These are phyloP conservation scores for Camelus bactrianus DNA, from an alignment of 2,113 vertebrate species.

Conservation along the genomic window DNA sequence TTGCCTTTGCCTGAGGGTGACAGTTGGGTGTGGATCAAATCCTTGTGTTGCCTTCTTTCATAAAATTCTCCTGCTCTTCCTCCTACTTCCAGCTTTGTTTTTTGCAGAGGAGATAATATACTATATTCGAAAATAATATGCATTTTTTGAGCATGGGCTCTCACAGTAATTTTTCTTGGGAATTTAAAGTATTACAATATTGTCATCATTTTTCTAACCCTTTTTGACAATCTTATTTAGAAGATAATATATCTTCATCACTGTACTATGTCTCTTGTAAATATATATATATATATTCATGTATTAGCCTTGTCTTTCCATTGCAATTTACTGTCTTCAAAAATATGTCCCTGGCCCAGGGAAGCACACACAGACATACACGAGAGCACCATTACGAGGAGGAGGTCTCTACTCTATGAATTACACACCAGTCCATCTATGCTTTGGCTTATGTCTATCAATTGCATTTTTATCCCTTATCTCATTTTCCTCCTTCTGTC, in stretches of 20 bases:
- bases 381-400: background rate
- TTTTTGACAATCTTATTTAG: constrained; percentile 21
- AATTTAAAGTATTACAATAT: background rate
- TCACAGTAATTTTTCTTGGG: background rate
- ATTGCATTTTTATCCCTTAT: background rate
- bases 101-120: background rate
- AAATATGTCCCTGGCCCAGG: background rate
- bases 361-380: background rate
- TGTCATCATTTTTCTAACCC: background rate
- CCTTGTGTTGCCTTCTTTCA: background rate
- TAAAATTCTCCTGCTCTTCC: background rate
- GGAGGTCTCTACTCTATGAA: background rate
- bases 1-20: background rate
- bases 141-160: background rate
- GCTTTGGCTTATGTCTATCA: background rate
- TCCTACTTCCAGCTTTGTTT: background rate
- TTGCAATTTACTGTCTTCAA: background rate
- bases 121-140: background rate
- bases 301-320: background rate
- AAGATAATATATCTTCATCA: background rate
- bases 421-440: rapidly evolving
- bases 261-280: background rate
- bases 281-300: background rate
- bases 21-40: background rate
- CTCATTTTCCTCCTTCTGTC: background rate